Base-by-base conservation (phyloP, 2,888 invertebrate genomes). In the Vesta saturnalis region DNA sequence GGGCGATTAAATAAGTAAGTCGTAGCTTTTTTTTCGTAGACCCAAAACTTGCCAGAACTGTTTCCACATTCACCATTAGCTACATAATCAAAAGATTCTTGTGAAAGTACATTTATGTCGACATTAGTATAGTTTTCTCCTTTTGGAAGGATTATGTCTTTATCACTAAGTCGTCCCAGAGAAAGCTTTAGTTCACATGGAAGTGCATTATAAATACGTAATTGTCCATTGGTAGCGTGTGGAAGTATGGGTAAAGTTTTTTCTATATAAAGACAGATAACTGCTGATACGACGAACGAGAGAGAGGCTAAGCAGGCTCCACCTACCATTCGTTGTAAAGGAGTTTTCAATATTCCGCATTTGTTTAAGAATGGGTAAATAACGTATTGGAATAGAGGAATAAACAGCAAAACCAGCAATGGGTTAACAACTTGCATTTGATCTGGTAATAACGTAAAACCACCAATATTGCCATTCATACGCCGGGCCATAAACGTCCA, bases 401-500 rank as follows among this genome's bases (percentile, higher is more conserved):
- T 96, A 75, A 96, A 91, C 1, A 91, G 60, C 16, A 97, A 85
- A 76, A 97, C 94, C 39, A 96, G 85, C 2, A 95, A 80, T 0
- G 97, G 96, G 85, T 97, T 97, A 1, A 96, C n/a, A n/a, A n/a
- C n/a, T n/a, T n/a, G n/a, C n/a, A n/a, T n/a, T n/a, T n/a, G n/a
- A n/a, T n/a, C n/a, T n/a, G n/a, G n/a, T n/a, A n/a, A n/a, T n/a
- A n/a, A n/a, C n/a, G n/a, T n/a, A n/a, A n/a, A n/a, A n/a, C 87
- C 86, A 0, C 92, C 92, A 66, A 95, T 86, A 70, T 90, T 87
- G 21, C 96, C 95, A 76, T 92, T 86, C 96, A 97, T 96, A 73
- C 92, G 88, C 8, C 91, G 91, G 0, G 96, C 97, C 87, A 96
- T 96, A n/a, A n/a, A n/a, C n/a, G n/a, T n/a, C n/a, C n/a, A n/a